Evolutionary conservation across 2,888 invertebrate genomes (phyloP).

Genomic region (Oxyteleia sp.): DNA sequence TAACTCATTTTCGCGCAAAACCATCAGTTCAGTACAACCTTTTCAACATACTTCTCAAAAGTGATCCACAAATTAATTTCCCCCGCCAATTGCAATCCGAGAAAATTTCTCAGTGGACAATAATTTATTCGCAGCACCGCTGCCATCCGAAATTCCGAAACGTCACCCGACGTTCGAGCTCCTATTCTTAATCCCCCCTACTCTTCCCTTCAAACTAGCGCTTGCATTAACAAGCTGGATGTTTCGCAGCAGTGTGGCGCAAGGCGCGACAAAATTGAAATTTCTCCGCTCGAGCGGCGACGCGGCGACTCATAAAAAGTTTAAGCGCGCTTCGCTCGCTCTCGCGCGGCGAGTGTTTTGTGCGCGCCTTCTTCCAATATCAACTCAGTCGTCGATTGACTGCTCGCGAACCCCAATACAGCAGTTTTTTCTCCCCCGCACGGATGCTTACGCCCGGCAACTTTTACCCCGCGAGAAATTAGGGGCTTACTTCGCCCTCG

Average conservation of each 20-base stretch:
- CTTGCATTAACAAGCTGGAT: constrained; percentile 63
- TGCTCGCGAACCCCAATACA: constrained; percentile 73
- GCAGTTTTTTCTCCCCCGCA: constrained; percentile 63
- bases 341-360: constrained; percentile 79
- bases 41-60: no score
- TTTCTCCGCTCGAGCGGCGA: constrained; percentile 86
- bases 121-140: no score
- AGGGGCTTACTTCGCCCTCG: constrained; percentile 85
- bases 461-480: constrained; percentile 86
- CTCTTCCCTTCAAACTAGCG: constrained; percentile 19
- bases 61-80: no score
- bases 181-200: constrained; percentile 12
- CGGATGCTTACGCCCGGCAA: constrained; percentile 82
- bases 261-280: constrained; percentile 85
- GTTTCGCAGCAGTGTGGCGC: constrained; percentile 43
- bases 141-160: no score
- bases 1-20: no score
- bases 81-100: no score
- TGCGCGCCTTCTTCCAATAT: constrained; percentile 82
- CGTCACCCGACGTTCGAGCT: constrained; percentile 11
- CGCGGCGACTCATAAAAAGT: constrained; percentile 87
- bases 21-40: no score
- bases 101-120: no score
- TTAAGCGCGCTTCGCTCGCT: constrained; percentile 84
- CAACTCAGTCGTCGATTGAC: constrained; percentile 85